Evolutionary conservation across 64 coral and sea anemone genomes (phyloP).

Genomic region (Porites australiensis): DNA sequence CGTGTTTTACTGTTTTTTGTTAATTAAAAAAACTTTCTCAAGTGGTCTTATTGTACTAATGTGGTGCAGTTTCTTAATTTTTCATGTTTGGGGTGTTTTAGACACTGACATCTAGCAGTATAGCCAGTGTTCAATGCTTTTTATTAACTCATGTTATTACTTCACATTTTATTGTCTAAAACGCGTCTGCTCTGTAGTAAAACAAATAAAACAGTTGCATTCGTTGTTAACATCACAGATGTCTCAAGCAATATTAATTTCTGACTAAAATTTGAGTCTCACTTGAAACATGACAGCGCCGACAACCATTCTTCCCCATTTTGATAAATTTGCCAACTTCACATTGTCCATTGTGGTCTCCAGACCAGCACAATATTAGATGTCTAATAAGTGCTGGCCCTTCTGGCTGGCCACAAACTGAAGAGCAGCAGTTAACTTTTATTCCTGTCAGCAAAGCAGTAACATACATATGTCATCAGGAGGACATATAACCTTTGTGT

Average conservation of each 20-base stretch:
- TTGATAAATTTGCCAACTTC: constrained; percentile 63
- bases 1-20: not conserved
- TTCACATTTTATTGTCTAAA: not conserved
- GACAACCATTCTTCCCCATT: constrained; percentile 56
- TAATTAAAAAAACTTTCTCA: not conserved
- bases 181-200: not conserved
- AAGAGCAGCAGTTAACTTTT: constrained; percentile 21
- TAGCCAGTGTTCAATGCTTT: no score
- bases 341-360: constrained; percentile 63
- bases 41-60: not conserved
- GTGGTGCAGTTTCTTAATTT: not conserved
- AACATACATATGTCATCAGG: not conserved
- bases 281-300: constrained; percentile 41
- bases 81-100: not conserved
- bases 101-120: no score
- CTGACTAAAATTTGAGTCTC: constrained; percentile 2
- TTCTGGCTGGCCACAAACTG: constrained; percentile 58
- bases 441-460: constrained; percentile 3
- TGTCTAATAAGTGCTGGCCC: constrained; percentile 56
- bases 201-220: not conserved
- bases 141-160: not conserved
- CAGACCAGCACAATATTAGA: constrained; percentile 62
- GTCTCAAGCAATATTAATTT: not conserved
- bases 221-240: not conserved
- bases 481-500: not conserved